Base-by-base conservation (phyloP, 2,888 invertebrate species). In the Steinernema carpocapsae region DNA sequence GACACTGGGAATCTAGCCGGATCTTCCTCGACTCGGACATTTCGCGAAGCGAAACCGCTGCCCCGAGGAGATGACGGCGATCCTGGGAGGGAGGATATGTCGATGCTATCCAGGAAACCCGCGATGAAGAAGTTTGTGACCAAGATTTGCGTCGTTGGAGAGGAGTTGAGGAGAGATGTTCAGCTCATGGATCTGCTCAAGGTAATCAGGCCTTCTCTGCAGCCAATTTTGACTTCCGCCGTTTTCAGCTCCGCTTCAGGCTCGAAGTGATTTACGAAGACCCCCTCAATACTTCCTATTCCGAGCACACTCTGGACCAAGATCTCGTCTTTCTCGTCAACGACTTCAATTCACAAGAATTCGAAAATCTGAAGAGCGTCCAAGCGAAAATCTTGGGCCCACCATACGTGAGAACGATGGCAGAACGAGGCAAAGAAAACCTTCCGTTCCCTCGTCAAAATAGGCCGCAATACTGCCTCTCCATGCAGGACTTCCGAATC, bases 51-150 rank as follows among this genome's bases (percentile, higher is more conserved):
- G 48, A 48, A 48, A 19, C 17, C n/a, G 48, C 48, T 48, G n/a
- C 48, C 56, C 6, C 26, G 10, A 56, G 56, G n/a, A 14, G 56
- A 26, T 17, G 56, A 19, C 26, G 56, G 26, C 56, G 22, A 56
- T 56, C 10, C 12, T 22, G 2, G 24, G 26, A 56, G 26, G 56
- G 56, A 56, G 56, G 56, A 56, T 22, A 56, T 56, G 56, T 56
- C 56, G n/a, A 17, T 4, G 56, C 22, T 56, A 26, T 56, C 56
- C 12, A 22, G 56, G 12, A 56, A 56, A 19, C 22, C 22, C 26
- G 56, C 56, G 56, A 56, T 56, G 24, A 22, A 26, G 17, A 6
- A 17, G 4, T 6, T 26, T 22, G 56, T 56, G 56, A 56, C 22
- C 4, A 10, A 26, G 22, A 24, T 56, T 56, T 56, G 56, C 26